A percentile compares a stretch with the other conserved stretches of the same genome.
These are phyloP conservation scores for Julus scandinavius DNA, from an alignment of 2,888 invertebrate species.

Conservation along the genomic window DNA sequence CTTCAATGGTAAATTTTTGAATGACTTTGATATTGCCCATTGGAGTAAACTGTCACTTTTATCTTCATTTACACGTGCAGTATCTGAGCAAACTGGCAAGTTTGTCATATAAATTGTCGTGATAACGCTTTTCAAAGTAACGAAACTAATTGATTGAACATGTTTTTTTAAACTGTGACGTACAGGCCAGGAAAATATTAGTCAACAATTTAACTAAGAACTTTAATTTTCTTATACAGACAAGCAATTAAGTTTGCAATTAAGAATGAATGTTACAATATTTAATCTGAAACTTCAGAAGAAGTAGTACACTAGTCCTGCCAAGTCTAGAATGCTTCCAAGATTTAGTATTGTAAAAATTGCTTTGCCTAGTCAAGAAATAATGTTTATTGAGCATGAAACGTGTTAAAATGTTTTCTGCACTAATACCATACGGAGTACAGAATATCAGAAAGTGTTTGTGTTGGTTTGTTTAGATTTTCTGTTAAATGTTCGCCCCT, in stretches of 20 bases:
- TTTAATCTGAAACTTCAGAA: neutral
- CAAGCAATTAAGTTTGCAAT: neutral
- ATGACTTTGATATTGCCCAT: too few relatives aligned
- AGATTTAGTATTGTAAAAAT: neutral
- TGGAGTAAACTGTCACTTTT: too few relatives aligned
- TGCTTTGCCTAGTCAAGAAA: neutral
- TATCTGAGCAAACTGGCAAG: too few relatives aligned
- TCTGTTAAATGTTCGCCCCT: slow-evolving; percentile 37
- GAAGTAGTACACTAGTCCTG: neutral
- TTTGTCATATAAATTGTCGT: too few relatives aligned
- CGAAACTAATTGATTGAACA: too few relatives aligned
- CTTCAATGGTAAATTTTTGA: too few relatives aligned
- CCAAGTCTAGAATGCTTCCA: neutral
- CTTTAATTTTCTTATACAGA: neutral
- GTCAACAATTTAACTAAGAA: too few relatives aligned
- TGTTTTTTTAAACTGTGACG: too few relatives aligned
- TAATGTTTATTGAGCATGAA: neutral
- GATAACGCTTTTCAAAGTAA: too few relatives aligned
- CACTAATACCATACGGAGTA: neutral
- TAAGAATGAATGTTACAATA: neutral
- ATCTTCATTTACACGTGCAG: too few relatives aligned
- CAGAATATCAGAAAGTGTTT: slow-evolving; percentile 17
- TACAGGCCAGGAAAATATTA: too few relatives aligned
- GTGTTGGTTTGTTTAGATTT: slow-evolving; percentile 47
- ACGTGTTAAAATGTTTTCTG: neutral